phyloP scores from a whole-genome alignment of 2,888 invertebrate species.

The Drosophila koepferae region DNA sequence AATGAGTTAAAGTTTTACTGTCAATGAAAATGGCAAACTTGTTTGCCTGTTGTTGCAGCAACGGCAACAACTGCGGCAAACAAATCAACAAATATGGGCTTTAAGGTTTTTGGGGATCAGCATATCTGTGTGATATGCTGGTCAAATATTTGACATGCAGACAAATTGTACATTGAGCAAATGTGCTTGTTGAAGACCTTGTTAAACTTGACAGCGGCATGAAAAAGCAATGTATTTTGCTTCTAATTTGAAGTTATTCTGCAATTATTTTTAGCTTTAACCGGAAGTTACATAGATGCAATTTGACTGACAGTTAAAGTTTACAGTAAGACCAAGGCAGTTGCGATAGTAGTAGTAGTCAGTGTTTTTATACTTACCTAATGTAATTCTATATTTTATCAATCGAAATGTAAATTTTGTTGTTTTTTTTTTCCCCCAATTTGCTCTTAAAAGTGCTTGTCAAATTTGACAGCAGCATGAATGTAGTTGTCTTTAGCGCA shows the following conservation, averaged over 20 bases:
- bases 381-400: no score
- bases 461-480: constrained; percentile 1
- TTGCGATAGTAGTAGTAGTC: not conserved
- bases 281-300: not conserved
- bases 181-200: not conserved
- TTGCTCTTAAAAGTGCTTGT: not conserved
- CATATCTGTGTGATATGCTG: not conserved
- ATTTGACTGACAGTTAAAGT: not conserved
- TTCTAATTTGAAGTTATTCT: no score
- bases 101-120: not conserved
- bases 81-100: constrained; percentile 1
- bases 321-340: not conserved
- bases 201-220: not conserved
- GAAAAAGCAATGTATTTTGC: not conserved
- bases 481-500: rapidly evolving
- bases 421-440: not conserved
- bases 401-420: not conserved
- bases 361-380: no score
- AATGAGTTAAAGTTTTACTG: constrained; percentile 9
- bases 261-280: not conserved
- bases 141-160: constrained; percentile 1
- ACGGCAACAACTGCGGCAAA: constrained; percentile 1
- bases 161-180: not conserved
- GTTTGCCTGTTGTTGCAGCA: constrained; percentile 1
- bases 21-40: constrained; percentile 5